Base-by-base conservation (phyloP, 2,113 vertebrate species). In the Montifringilla adamsi region DNA sequence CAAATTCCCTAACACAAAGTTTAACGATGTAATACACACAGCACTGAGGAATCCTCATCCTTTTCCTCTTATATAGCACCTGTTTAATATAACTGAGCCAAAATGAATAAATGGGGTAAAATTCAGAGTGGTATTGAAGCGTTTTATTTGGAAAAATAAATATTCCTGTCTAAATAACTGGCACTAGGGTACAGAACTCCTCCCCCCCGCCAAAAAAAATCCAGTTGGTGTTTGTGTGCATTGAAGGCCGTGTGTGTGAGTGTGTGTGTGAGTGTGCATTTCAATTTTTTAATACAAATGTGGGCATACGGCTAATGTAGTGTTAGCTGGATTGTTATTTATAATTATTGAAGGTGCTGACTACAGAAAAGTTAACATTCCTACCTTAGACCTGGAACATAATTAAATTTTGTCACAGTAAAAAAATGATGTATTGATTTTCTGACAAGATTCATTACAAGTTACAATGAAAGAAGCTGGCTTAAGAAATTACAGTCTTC, bases 361-460 rank as follows among this genome's bases (percentile, higher is more conserved):
- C 77, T 87, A 75, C 19, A 89, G 77, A 41, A 84, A 95, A 89
- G 79, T 72, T 77, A 84, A 67, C 23, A 64, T 60, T 63, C 41
- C 53, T 64, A 53, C 31, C 35, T 68, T 31, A 52, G 43, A 84
- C 28, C 52, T 4, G 18, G 68, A 75, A 84, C 2, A 49, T 87
- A 87, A 87, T 72, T 74, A 87, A 92, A 64, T 82, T 89, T 73
- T 91, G 18, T n/a, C 89, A 87, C 37, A 72, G 64, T 47, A 64
- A 93, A 69, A 79, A 87, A 82, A 78, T 18, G 7, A 76, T 53
- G 23, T 27, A 96, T 93, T 93, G 87, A 94, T 91, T 91, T 95
- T 93, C 59, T 84, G 87, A 82, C 19, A 79, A 59, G n/a, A 35
- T 59, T 59, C n/a, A 59, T 59, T 59, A 35, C 31, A 70, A 58